These are phyloP conservation scores for Philotrypesis tridentata DNA, from an alignment of 1,140 invertebrate genomes.

Conservation along the genomic window DNA sequence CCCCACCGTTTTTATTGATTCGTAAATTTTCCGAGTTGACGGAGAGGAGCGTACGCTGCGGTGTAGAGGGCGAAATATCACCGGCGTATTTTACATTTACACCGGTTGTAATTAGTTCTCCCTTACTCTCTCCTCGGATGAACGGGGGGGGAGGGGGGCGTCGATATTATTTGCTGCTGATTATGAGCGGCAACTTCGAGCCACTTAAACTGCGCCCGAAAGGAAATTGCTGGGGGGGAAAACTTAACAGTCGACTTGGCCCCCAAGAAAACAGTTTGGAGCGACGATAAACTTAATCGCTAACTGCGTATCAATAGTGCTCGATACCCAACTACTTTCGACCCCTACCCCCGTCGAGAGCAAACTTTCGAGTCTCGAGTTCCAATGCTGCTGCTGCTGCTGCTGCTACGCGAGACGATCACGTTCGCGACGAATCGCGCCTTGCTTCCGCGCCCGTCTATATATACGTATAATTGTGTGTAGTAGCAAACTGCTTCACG, in stretches of 20 bases:
- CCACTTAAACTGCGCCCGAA: neutral
- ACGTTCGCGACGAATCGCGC: neutral
- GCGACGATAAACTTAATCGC: constrained; percentile 23
- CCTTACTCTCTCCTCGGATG: too few species aligned
- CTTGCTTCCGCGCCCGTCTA: neutral
- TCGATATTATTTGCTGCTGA: neutral
- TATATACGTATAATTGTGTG: too few species aligned
- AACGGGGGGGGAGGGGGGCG: too few species aligned
- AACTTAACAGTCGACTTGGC: constrained; percentile 16
- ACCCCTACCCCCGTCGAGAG: too few species aligned
- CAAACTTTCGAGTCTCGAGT: constrained; percentile 20
- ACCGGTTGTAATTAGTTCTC: neutral
- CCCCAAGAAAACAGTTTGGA: constrained; percentile 16
- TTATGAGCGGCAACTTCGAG: neutral
- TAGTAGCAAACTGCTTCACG: constrained; percentile 19
- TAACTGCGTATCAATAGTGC: constrained; percentile 24
- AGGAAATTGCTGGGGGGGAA: neutral
- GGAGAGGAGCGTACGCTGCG: neutral
- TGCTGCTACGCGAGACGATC: too few species aligned
- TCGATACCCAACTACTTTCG: constrained; percentile 20
- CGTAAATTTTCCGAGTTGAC: constrained; percentile 18
- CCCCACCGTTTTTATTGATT: constrained; percentile 36
- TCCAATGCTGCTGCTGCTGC: constrained; percentile 3
- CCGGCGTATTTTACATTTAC: neutral
- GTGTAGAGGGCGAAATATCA: neutral